Evolutionary conservation across 2,888 invertebrate species (phyloP).

Genomic region (Leucophora obtusa): DNA sequence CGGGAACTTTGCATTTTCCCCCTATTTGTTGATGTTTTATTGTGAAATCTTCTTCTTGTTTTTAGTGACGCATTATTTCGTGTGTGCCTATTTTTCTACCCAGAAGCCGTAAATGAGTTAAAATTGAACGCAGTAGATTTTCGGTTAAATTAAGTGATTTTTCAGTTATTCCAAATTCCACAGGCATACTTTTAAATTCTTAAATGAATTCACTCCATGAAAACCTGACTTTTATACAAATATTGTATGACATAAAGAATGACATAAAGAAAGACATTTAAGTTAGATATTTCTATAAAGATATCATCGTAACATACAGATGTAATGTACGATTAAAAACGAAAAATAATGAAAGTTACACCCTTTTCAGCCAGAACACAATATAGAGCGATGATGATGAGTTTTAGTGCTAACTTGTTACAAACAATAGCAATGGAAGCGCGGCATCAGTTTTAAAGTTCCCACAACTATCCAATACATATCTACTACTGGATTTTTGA

Average conservation of each 20-base stretch:
- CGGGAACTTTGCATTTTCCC: too few species aligned
- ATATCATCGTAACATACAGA: background rate
- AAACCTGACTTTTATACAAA: background rate
- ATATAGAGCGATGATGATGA: background rate
- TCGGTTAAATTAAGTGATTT: too few species aligned
- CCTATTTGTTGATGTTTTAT: too few species aligned
- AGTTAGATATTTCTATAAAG: background rate
- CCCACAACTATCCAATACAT: constrained; percentile 50
- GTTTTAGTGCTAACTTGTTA: constrained; percentile 18
- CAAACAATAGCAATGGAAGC: background rate
- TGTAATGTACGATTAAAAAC: background rate
- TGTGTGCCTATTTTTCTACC: too few species aligned
- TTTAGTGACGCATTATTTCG: too few species aligned
- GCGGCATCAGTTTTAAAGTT: constrained; percentile 24
- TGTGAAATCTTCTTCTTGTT: too few species aligned
- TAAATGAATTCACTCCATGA: background rate
- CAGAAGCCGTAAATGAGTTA: too few species aligned
- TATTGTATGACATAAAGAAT: background rate
- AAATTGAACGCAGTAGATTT: too few species aligned
- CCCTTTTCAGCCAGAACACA: background rate
- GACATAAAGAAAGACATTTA: too few species aligned
- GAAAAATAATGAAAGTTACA: background rate
- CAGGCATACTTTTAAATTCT: too few species aligned
- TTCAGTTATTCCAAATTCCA: too few species aligned
- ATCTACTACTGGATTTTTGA: constrained; percentile 11